Evolutionary conservation across 1,140 invertebrate species (phyloP).

Genomic region (Philotrypesis tridentata): DNA sequence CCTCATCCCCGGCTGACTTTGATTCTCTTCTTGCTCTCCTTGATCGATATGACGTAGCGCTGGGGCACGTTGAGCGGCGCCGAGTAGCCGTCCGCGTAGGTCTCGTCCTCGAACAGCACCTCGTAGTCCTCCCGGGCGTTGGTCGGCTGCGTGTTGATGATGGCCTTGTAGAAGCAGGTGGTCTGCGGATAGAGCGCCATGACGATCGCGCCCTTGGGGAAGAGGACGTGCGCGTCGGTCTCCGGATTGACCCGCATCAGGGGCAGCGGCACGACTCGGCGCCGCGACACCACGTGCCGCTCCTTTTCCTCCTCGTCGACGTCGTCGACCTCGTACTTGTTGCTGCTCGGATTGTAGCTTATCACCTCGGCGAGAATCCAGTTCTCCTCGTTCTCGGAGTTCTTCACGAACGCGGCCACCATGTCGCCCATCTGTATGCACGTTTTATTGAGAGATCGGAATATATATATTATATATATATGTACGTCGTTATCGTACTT

Average conservation of each 20-base stretch:
- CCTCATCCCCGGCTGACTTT: slow-evolving; percentile 8
- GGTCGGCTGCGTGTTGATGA: slow-evolving; percentile 87
- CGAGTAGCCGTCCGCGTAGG: slow-evolving; percentile 90
- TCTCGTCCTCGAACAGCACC: slow-evolving; percentile 94
- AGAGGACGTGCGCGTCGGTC: slow-evolving; percentile 92
- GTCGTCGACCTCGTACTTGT: slow-evolving; percentile 96
- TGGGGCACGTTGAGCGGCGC: slow-evolving; percentile 94
- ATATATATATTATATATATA: too few species aligned
- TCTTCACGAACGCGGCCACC: slow-evolving; percentile 26
- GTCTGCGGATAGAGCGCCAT: slow-evolving; percentile 99
- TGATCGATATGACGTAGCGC: slow-evolving; percentile 91
- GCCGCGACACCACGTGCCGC: slow-evolving; percentile 84
- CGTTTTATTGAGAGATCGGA: background rate
- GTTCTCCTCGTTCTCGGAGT: slow-evolving; percentile 83
- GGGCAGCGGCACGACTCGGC: slow-evolving; percentile 91
- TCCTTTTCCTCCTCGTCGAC: slow-evolving; percentile 91
- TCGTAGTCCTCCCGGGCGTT: slow-evolving; percentile 92
- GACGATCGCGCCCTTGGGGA: slow-evolving; percentile 91
- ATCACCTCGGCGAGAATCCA: slow-evolving; percentile 98
- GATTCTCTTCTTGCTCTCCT: slow-evolving; percentile 74
- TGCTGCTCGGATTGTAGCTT: slow-evolving; percentile 83
- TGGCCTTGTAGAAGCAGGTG: slow-evolving; percentile 97
- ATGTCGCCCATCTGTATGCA: slow-evolving; percentile 22
- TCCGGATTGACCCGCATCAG: slow-evolving; percentile 96
- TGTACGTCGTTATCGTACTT: too few species aligned